Percentiles rank a stretch among this genome's conserved stretches.
phyloP scores from a whole-genome alignment of 2,113 vertebrate species.

The Origma solitaria region DNA sequence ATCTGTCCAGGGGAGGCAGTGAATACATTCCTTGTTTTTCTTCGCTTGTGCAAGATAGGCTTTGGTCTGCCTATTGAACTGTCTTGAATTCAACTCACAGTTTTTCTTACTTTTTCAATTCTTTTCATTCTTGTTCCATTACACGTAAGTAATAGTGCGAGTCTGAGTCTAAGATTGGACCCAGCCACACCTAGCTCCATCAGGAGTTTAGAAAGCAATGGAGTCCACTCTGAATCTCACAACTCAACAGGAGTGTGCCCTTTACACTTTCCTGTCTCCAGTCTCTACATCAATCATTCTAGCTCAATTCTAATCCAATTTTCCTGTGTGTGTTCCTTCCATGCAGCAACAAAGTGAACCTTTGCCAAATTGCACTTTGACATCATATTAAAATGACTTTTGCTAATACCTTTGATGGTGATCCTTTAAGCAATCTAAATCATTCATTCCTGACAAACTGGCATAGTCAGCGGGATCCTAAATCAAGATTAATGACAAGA shows the following conservation, averaged over 20 bases:
- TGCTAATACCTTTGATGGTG: not conserved
- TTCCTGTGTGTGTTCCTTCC: not conserved
- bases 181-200: not conserved
- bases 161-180: not conserved
- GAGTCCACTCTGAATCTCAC: not conserved
- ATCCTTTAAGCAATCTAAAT: not conserved
- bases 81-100: not conserved
- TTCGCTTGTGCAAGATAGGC: fast-evolving
- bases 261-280: not conserved
- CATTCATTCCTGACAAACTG: not conserved
- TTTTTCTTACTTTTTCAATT: not conserved
- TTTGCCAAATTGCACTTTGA: not conserved
- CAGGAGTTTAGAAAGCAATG: not conserved
- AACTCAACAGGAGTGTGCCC: not conserved
- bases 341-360: not conserved
- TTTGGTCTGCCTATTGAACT: not conserved
- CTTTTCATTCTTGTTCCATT: not conserved
- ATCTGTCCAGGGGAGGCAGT: not conserved
- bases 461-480: not conserved
- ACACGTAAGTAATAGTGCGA: not conserved
- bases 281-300: not conserved
- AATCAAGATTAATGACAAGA: not conserved
- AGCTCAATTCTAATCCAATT: not conserved
- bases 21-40: not conserved
- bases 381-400: not conserved